Evolutionary conservation across 2,888 invertebrate species (phyloP), one percentile per base, ranked within the genome.

Genomic region (Drosophila paramelanica): DNA sequence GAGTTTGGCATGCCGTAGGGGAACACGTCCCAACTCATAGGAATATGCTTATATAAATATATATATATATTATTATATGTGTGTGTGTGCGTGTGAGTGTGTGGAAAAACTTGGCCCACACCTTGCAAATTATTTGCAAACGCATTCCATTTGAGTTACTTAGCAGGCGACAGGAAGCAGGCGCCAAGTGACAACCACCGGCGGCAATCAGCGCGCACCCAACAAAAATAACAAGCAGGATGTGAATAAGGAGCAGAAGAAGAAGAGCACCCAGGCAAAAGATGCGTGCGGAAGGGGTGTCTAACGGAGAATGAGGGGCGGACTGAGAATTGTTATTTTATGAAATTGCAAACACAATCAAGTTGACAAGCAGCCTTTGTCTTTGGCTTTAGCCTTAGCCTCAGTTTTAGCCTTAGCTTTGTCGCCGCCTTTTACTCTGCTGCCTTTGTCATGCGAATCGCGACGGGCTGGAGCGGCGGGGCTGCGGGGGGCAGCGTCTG

Each of bases 261-360:
- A 25, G 41, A 13, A 27, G 38, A 7, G 38, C 13, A 42, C 13
- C 13, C 47, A 13, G 23, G 46, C 52, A 0, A 3, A 11, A 42
- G 62, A 53, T 64, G 67, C 42, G 51, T 64, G 67, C 42, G 47
- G 56, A 56, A 17, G 45, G 51, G 36, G 49, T 17, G 17, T 17
- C 17, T 17, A 17, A 17, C 17, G 17, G 17, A 17, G 51, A 53
- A 11, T 17, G 10, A 20, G 27, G 38, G 13, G 20, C 31, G 27
- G 38, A 45, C 57, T 10, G 59, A 27, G 70, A 84, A 80, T 89
- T 84, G 89, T 89, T 84, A 84, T 84, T 87, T 84, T 84, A 89
- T 84, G 88, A 84, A 84, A 84, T 84, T 89, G 89, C 83, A 84
- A 84, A 88, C 87, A 84, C 87, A 84, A 88, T 88, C 83, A 82